Evolutionary conservation across 2,888 invertebrate species (phyloP), one percentile per base, ranked within the genome.

Genomic region (Cantharis rufa): DNA sequence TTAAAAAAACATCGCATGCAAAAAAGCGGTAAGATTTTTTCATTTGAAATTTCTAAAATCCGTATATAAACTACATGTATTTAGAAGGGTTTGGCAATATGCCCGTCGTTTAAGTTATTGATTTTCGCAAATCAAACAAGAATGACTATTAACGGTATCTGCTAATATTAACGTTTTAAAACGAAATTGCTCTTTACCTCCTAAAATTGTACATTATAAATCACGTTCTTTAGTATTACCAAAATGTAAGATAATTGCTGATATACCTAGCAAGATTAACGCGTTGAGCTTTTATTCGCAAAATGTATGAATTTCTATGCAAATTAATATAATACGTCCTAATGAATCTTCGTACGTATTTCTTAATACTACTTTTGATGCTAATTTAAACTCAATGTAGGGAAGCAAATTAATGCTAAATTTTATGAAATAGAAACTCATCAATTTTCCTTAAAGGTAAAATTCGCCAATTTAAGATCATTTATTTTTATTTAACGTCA

Each of bases 51-150:
- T 48, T 48, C 48, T 7, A 48, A 48, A 48, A n/a, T 48, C 61
- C 61, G 61, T 61, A 32, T 68, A 66, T 28, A 72, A 72, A 72
- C 68, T 72, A 48, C 18, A 27, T 68, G 66, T 21, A 72, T 68
- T 68, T 48, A 64, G 66, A 72, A 72, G 69, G 28, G 62, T 69
- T 73, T 73, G 73, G 73, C 73, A 73, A 28, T 27, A 28, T 73
- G 73, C 73, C 72, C 73, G 63, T 63, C 69, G 73, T 27, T 69
- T 15, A 15, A 15, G 48, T 61, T 73, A 73, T 73, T 61, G 73
- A 73, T 73, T 73, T 73, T 69, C 28, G 16, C 69, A 73, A 73
- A 69, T 73, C 73, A 73, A 69, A 69, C 69, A 73, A 73, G 73
- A 18, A 69, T 66, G n/a, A 66, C 16, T 66, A 66, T 66, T 66